Base-by-base conservation (phyloP, 2,888 invertebrate species). In the Noctua janthina region DNA sequence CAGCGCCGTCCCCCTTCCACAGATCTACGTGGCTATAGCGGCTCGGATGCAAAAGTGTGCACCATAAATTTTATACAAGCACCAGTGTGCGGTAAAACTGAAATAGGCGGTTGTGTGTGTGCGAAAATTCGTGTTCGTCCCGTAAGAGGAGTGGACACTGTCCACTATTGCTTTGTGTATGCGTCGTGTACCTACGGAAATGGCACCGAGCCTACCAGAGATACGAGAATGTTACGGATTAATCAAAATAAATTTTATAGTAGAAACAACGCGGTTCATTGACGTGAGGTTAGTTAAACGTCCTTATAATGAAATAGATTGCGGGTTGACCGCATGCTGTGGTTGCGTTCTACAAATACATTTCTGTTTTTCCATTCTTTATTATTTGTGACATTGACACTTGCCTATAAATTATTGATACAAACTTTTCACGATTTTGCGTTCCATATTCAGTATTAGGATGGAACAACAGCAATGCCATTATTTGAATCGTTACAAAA, bases 51-150 rank as follows among this genome's bases (percentile, higher is more conserved):
- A 96, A 97, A 96, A 97, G 96, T 97, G 96, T 97, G 96, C 95
- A 94, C 96, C 94, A 96, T 97, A 97, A 96, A 96, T 96, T 97
- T 97, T 96, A 96, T 96, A 96, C 95, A 93, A 94, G 93, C 94
- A 92, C 93, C 94, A 93, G 95, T 95, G 96, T 96, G 96, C 94
- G 95, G 95, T 95, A 96, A 96, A 96, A 96, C 96, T 96, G 94
- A 91, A 92, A 92, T 92, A 91, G 92, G 86, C 87, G 87, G 83
- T 90, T 92, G 94, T 92, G 92, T 95, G 96, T 95, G 96, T 94
- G 95, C 93, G 96, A 95, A 95, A 96, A 95, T 96, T 96, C 95
- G 95, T 96, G 94, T 94, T 91, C 92, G 90, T 92, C 90, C 91
- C 92, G 93, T 93, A 94, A 94, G 95, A 94, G 94, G 91, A 94